Conservation (phyloP, 2,797 vertebrate genomes). For the Myotis vivesi region DNA sequence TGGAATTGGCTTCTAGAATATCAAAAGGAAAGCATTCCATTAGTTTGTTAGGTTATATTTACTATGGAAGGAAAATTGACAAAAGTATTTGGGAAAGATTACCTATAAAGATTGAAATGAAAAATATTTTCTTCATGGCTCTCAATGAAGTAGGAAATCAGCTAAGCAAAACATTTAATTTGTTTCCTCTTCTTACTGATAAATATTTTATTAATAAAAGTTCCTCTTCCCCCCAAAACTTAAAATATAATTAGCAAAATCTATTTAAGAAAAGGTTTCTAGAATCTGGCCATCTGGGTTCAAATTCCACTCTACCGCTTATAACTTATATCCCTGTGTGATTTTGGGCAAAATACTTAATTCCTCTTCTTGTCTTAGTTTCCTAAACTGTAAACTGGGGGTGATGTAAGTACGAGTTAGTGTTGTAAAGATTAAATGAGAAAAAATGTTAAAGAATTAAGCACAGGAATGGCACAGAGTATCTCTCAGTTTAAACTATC, state of each 20-base stretch:
- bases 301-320: background rate
- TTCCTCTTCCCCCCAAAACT: fast-evolving
- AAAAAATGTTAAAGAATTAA: background rate
- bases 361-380: slow-evolving; percentile 4
- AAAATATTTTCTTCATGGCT: slow-evolving; percentile 48
- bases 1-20: slow-evolving; percentile 28
- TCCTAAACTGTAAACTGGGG: slow-evolving; percentile 26
- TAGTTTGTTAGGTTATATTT: slow-evolving; percentile 41
- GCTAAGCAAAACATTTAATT: slow-evolving; percentile 35
- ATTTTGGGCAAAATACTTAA: slow-evolving; percentile 42
- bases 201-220: slow-evolving; percentile 35
- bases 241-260: slow-evolving; percentile 48
- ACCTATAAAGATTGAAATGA: slow-evolving; percentile 28
- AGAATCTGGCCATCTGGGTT: background rate
- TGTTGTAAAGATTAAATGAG: slow-evolving; percentile 24
- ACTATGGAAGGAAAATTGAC: slow-evolving; percentile 38
- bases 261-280: slow-evolving; percentile 9
- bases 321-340: background rate
- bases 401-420: background rate
- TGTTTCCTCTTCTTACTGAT: slow-evolving; percentile 31
- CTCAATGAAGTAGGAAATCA: slow-evolving; percentile 42
- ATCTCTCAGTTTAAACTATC: background rate
- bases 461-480: background rate
- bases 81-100: slow-evolving; percentile 50
- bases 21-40: slow-evolving; percentile 39